Conservation (phyloP, 2,113 vertebrate genomes). For the Anolis carolinensis region DNA sequence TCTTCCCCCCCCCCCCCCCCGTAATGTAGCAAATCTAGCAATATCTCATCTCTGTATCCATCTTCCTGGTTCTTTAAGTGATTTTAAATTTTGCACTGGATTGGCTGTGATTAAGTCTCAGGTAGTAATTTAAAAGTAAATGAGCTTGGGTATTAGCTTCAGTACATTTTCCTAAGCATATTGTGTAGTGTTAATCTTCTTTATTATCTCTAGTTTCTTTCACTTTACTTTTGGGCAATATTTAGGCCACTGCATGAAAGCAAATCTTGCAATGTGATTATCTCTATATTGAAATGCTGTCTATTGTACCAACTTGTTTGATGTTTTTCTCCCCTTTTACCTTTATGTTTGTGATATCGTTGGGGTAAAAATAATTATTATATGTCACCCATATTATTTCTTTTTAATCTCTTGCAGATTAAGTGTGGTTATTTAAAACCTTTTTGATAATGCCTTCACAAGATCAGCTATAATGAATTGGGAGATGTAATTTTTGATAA, state of each 20-base stretch:
- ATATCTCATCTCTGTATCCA: conserved; percentile 31
- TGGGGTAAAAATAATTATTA: conserved; percentile 54
- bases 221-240: conserved; percentile 43
- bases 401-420: conserved; percentile 70
- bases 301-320: conserved; percentile 68
- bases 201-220: conserved; percentile 38
- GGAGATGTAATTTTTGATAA: conserved; percentile 63
- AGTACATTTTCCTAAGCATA: conserved; percentile 24
- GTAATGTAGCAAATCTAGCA: conserved; percentile 25
- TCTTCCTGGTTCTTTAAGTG: conserved; percentile 30
- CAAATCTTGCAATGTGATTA: conserved; percentile 51
- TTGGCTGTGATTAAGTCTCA: conserved; percentile 40
- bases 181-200: conserved; percentile 35
- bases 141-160: neutral
- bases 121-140: conserved; percentile 55
- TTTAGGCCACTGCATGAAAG: conserved; percentile 42
- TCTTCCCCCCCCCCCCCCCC: conserved; percentile 20
- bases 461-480: conserved; percentile 61
- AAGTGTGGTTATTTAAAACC: conserved; percentile 66
- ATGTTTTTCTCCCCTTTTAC: conserved; percentile 46
- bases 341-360: conserved; percentile 55
- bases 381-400: conserved; percentile 53
- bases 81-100: conserved; percentile 35
- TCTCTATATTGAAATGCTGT: conserved; percentile 61
- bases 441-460: conserved; percentile 67